phyloP scores from a whole-genome alignment of 2,113 vertebrate species.

The Hippocampus zosterae region DNA sequence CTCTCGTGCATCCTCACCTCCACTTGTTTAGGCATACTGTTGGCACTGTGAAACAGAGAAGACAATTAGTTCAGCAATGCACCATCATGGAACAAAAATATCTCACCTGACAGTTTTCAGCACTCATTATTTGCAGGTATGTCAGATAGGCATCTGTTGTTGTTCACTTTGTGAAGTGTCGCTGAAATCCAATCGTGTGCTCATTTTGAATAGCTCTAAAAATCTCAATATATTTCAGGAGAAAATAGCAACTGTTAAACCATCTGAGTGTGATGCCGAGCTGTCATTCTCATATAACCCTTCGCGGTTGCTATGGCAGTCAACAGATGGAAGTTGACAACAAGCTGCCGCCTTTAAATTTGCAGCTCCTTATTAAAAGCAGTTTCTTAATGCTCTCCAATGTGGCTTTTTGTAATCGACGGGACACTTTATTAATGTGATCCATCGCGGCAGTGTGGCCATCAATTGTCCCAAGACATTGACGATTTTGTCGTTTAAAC shows the following conservation, averaged over 20 bases:
- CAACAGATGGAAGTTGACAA: constrained; percentile 53
- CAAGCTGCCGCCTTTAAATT: constrained; percentile 41
- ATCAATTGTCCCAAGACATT: not conserved
- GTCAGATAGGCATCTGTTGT: not conserved
- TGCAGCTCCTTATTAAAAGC: constrained; percentile 21
- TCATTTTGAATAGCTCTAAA: not conserved
- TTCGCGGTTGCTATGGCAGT: constrained; percentile 29
- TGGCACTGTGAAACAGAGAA: constrained; percentile 73
- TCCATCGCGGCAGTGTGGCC: not conserved
- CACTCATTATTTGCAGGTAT: not conserved
- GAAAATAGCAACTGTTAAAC: constrained; percentile 14
- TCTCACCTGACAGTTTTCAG: not conserved
- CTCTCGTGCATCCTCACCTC: constrained; percentile 97
- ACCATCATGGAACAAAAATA: not conserved
- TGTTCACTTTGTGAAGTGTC: not conserved
- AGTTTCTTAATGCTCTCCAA: constrained; percentile 3
- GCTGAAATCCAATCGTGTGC: not conserved
- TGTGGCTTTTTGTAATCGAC: not conserved
- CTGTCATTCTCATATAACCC: constrained; percentile 30
- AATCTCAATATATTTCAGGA: constrained; percentile 6
- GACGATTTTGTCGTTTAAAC: not conserved
- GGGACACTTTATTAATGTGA: not conserved
- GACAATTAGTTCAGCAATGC: not conserved
- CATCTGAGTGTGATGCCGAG: constrained; percentile 28
- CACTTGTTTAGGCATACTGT: constrained; percentile 97